phyloP scores from a whole-genome alignment of 1,140 invertebrate genomes.

The Metopolophium dirhodum region DNA sequence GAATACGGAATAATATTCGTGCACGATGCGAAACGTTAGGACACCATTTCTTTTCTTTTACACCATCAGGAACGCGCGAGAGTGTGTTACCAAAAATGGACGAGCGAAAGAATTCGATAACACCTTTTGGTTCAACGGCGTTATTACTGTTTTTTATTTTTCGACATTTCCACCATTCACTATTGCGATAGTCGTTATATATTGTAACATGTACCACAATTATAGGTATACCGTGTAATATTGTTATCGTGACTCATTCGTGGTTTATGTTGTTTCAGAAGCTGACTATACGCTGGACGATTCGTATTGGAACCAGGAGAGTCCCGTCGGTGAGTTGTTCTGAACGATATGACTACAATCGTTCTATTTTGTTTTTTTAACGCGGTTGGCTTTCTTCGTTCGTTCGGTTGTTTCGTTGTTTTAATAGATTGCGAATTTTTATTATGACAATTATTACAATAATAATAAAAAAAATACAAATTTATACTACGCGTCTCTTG shows the following conservation, averaged over 20 bases:
- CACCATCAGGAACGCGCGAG: background rate
- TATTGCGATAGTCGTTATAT: background rate
- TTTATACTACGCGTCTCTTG: conserved; percentile 15
- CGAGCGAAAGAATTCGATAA: background rate
- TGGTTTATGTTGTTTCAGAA: conserved; percentile 72
- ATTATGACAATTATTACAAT: background rate
- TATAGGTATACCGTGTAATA: background rate
- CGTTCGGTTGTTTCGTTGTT: background rate
- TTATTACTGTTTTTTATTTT: background rate
- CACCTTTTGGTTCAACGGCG: background rate
- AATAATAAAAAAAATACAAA: conserved; percentile 42
- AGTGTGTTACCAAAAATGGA: background rate
- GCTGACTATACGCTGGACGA: conserved; percentile 89
- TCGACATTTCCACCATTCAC: background rate
- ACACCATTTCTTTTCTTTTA: conserved; percentile 17
- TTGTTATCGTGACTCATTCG: background rate
- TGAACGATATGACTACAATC: background rate
- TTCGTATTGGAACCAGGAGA: conserved; percentile 89
- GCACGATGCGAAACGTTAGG: conserved; percentile 20
- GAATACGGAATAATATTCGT: conserved; percentile 57
- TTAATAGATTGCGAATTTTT: conserved; percentile 21
- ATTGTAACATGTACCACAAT: background rate
- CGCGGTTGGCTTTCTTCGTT: background rate
- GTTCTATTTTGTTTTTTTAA: background rate
- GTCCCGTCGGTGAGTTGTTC: conserved; percentile 80